Evolutionary conservation across 1,140 invertebrate species (phyloP).

Genomic region (Hycleus phaleratus): DNA sequence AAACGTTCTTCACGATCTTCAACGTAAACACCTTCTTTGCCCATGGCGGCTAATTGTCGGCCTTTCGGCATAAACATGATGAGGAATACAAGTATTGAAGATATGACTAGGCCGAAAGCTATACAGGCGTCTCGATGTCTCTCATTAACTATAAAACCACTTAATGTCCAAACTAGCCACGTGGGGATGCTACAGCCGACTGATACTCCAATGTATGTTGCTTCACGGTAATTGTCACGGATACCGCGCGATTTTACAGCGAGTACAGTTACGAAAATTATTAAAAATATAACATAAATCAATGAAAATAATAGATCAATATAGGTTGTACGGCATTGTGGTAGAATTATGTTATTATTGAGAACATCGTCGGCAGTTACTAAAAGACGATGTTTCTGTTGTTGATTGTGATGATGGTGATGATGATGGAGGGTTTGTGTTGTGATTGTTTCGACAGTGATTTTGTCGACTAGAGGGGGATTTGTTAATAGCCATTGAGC

Average conservation of each 20-base stretch:
- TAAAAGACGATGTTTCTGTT: conserved; percentile 37
- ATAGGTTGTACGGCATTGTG: conserved; percentile 56
- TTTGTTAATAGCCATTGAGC: conserved; percentile 75
- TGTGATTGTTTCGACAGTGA: conserved; percentile 35
- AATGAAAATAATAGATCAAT: conserved; percentile 69
- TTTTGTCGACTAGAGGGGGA: conserved; percentile 55
- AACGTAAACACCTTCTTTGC: conserved; percentile 66
- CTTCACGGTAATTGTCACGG: conserved; percentile 87
- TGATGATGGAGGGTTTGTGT: conserved; percentile 9
- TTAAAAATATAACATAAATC: conserved; percentile 73
- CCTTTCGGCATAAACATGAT: conserved; percentile 93
- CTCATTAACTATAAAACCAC: conserved; percentile 66
- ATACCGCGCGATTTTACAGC: conserved; percentile 79
- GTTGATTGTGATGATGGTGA: too few relatives aligned
- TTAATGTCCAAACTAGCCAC: conserved; percentile 76
- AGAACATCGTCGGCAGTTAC: conserved; percentile 40
- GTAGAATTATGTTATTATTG: conserved; percentile 35
- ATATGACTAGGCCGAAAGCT: conserved; percentile 77
- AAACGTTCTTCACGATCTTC: conserved; percentile 70
- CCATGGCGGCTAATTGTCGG: conserved; percentile 81
- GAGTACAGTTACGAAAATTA: conserved; percentile 74
- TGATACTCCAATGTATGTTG: conserved; percentile 79
- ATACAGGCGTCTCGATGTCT: conserved; percentile 77
- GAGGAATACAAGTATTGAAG: conserved; percentile 75
- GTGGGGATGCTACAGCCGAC: conserved; percentile 75